Evolutionary conservation across 2,797 vertebrate species (phyloP).

Genomic region (Poliocrania exsul): DNA sequence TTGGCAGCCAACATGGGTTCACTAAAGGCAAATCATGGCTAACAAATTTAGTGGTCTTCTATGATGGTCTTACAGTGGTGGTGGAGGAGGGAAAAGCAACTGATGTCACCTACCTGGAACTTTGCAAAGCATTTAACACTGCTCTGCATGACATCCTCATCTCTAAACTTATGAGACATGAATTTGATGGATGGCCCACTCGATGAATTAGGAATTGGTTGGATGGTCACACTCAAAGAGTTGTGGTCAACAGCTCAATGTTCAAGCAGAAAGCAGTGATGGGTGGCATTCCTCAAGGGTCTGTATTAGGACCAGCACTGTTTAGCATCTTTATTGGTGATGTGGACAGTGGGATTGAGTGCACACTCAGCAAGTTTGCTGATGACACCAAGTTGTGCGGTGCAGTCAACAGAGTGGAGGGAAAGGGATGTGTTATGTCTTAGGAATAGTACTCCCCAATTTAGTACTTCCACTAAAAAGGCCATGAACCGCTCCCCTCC

Average conservation of each 20-base stretch:
- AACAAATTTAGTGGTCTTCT: neutral
- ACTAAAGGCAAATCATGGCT: neutral
- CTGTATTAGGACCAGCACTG: neutral
- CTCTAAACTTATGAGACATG: neutral
- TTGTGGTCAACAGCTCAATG: neutral
- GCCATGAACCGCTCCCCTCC: neutral
- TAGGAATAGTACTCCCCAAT: neutral
- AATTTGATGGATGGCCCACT: neutral
- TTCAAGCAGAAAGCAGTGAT: neutral
- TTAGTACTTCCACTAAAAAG: neutral
- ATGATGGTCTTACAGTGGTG: neutral
- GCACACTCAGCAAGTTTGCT: neutral
- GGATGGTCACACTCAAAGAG: neutral
- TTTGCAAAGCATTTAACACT: neutral
- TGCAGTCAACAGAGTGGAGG: fast-evolving
- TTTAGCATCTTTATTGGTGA: neutral
- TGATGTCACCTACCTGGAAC: neutral
- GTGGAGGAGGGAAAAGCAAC: neutral
- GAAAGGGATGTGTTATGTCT: no score
- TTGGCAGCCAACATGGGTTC: neutral
- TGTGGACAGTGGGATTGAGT: no score
- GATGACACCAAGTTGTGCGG: neutral
- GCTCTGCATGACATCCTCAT: no score
- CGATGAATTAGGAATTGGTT: neutral
- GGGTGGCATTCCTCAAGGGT: neutral